These are phyloP conservation scores for Drosophila yakuba DNA, from an alignment of 1,140 invertebrate species.

Conservation along the genomic window DNA sequence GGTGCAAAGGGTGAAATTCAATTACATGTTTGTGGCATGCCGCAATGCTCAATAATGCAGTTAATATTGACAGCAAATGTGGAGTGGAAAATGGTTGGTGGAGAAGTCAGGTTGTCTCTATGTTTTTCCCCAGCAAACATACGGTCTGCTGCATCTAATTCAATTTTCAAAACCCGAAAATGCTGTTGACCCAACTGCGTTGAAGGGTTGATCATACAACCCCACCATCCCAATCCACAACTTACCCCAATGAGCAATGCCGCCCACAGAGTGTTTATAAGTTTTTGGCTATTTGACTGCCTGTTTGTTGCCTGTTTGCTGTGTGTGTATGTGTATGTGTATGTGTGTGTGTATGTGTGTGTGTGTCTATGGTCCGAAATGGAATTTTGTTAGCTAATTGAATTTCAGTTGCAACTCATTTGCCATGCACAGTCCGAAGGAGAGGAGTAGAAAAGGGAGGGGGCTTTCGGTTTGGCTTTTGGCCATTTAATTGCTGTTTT, in stretches of 20 bases:
- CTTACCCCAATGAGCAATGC: background rate
- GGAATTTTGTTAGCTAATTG: constrained; percentile 83
- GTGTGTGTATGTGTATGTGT: too few relatives aligned
- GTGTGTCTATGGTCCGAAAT: constrained; percentile 68
- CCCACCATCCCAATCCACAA: background rate
- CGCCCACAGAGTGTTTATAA: constrained; percentile 72
- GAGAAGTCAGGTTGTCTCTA: constrained; percentile 33
- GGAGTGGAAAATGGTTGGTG: background rate
- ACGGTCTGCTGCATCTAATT: constrained; percentile 83
- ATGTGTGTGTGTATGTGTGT: constrained; percentile 18
- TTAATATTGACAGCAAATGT: constrained; percentile 71
- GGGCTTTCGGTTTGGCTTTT: constrained; percentile 66
- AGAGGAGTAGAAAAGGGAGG: background rate
- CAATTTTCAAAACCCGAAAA: constrained; percentile 81
- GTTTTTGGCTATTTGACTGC: constrained; percentile 66
- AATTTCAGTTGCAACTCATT: constrained; percentile 83
- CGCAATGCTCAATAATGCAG: constrained; percentile 83
- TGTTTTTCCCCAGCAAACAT: constrained; percentile 30
- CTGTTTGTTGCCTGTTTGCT: constrained; percentile 27
- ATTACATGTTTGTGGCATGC: constrained; percentile 82
- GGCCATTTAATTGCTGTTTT: constrained; percentile 82
- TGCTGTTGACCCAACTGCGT: constrained; percentile 79
- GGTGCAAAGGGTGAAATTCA: constrained; percentile 75
- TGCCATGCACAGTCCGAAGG: constrained; percentile 66
- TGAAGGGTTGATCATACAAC: constrained; percentile 57